Percentiles rank a stretch among this genome's conserved stretches.
These are phyloP conservation scores for Drosophila elegans DNA, from an alignment of 1,140 invertebrate genomes.

Conservation along the genomic window DNA sequence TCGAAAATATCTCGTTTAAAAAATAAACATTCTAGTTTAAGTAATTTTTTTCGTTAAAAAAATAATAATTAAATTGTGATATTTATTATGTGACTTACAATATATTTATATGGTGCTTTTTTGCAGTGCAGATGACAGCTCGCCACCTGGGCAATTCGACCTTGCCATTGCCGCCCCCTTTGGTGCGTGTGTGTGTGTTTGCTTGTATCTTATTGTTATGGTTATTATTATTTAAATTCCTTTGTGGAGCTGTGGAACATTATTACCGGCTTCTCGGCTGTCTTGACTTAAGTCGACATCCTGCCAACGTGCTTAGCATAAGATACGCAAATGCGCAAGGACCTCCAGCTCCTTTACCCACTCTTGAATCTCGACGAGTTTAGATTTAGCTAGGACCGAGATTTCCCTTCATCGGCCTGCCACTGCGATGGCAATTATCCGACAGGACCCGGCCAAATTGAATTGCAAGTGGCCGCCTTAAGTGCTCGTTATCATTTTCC, in stretches of 20 bases:
- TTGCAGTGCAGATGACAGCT: background rate
- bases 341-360: background rate
- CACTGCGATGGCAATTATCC: slow-evolving; percentile 36
- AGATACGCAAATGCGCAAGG: slow-evolving; percentile 56
- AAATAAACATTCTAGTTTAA: no score
- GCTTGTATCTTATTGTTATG: slow-evolving; percentile 45
- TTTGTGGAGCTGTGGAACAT: slow-evolving; percentile 54
- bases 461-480: slow-evolving; percentile 67
- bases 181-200: slow-evolving; percentile 20
- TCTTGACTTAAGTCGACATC: slow-evolving; percentile 50
- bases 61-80: no score
- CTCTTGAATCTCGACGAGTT: slow-evolving; percentile 1
- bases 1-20: no score
- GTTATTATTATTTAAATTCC: slow-evolving; percentile 65
- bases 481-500: slow-evolving; percentile 58
- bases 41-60: no score
- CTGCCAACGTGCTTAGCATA: slow-evolving; percentile 70
- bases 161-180: background rate
- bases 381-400: slow-evolving; percentile 11
- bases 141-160: slow-evolving; percentile 27
- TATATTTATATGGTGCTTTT: no score
- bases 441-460: slow-evolving; percentile 53
- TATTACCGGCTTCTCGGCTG: slow-evolving; percentile 42
- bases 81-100: no score
- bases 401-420: slow-evolving; percentile 34